A percentile compares a stretch with the other conserved stretches of the same genome.
phyloP scores from a whole-genome alignment of 2,888 invertebrate genomes.

The Pogonocherus hispidulus region DNA sequence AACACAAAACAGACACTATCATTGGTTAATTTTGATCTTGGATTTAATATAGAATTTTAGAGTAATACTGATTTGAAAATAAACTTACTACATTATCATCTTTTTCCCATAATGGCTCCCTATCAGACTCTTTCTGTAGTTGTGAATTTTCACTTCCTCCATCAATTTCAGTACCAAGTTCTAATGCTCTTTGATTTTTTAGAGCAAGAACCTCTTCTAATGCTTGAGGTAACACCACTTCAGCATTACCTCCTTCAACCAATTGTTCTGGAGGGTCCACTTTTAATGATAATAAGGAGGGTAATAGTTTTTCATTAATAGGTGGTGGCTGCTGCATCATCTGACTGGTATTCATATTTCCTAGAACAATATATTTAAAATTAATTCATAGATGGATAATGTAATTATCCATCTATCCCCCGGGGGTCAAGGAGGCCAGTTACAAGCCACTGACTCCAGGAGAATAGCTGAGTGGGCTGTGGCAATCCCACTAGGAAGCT shows the following conservation, averaged over 20 bases:
- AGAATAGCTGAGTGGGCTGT: no score
- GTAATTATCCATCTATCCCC: no score
- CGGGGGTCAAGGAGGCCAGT: no score
- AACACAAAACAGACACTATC: no score
- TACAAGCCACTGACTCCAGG: no score
- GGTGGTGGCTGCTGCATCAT: conserved; percentile 46
- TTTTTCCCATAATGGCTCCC: conserved; percentile 61
- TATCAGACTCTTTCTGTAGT: conserved; percentile 40
- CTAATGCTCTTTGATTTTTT: conserved; percentile 81
- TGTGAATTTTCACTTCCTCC: conserved; percentile 35
- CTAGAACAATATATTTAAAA: conserved; percentile 20
- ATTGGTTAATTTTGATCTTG: no score
- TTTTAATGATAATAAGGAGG: conserved; percentile 76
- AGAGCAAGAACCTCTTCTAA: conserved; percentile 91
- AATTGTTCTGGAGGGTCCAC: conserved; percentile 78
- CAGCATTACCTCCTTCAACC: conserved; percentile 70
- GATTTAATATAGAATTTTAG: no score
- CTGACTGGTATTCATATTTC: conserved; percentile 35
- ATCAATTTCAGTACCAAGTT: conserved; percentile 73
- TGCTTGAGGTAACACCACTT: conserved; percentile 83
- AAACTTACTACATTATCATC: conserved; percentile 60
- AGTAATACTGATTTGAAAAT: no score
- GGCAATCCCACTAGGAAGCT: no score
- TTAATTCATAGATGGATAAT: background rate
- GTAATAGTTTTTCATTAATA: conserved; percentile 67